Conservation (phyloP, 1,140 invertebrate species). For the Belonocnema kinseyi region DNA sequence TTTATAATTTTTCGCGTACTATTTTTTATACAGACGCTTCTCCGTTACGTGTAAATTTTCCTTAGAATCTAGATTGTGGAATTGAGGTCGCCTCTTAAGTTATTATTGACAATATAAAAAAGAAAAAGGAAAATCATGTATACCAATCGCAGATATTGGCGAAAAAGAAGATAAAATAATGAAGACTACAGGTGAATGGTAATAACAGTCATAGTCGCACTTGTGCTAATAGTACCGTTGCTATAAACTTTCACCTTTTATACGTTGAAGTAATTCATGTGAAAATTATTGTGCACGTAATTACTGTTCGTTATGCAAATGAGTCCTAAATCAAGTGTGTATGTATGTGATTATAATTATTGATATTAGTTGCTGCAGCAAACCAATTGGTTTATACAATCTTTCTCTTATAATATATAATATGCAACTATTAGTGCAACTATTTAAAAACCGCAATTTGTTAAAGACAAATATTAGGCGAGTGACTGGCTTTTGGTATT, state of each 20-base stretch:
- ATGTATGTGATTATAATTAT: conserved; percentile 2
- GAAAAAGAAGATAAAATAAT: neutral
- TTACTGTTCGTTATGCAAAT: conserved; percentile 21
- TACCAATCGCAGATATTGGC: neutral
- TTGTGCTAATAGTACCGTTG: neutral
- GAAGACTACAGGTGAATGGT: neutral
- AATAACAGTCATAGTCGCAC: neutral
- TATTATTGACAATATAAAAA: neutral
- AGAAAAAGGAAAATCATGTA: neutral
- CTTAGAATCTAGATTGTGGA: neutral
- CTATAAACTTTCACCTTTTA: conserved; percentile 13
- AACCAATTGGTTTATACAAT: neutral
- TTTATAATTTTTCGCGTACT: neutral
- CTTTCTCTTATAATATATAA: too few relatives aligned
- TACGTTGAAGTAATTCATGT: conserved; percentile 11
- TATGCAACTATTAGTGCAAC: too few relatives aligned
- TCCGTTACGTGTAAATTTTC: neutral
- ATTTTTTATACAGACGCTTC: neutral
- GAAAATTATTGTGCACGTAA: conserved; percentile 14
- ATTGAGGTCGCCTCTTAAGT: neutral
- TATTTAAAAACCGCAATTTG: too few relatives aligned
- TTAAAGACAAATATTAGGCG: too few relatives aligned
- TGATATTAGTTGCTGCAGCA: neutral
- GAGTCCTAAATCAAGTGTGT: conserved; percentile 10
- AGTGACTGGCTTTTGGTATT: too few relatives aligned